phyloP scores from a whole-genome alignment of 2,888 invertebrate species.

The Girardia tigrina region DNA sequence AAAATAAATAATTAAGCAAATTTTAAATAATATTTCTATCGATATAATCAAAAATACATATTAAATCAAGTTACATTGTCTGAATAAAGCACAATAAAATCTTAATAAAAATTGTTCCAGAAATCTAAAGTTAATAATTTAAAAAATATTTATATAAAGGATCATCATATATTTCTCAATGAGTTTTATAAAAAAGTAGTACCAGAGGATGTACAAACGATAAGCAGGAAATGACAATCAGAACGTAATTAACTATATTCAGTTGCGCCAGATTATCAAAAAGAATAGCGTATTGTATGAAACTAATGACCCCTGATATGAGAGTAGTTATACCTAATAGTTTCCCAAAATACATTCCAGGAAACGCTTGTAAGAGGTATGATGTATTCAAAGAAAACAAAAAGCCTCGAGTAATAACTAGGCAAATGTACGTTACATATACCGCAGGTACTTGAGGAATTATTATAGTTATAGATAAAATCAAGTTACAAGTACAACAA shows the following conservation, averaged over 20 bases:
- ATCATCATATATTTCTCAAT: too few species aligned
- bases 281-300: constrained; percentile 23
- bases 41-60: too few species aligned
- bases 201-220: background rate
- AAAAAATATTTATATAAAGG: too few species aligned
- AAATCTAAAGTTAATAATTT: too few species aligned
- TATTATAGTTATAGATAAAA: background rate
- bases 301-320: background rate
- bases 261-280: background rate
- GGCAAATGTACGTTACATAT: background rate
- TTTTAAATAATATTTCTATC: too few species aligned
- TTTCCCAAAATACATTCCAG: constrained; percentile 10
- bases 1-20: too few species aligned
- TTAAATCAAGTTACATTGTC: too few species aligned
- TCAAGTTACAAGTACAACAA: background rate
- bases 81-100: too few species aligned
- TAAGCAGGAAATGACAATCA: background rate
- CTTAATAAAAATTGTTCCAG: too few species aligned
- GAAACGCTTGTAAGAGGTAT: background rate
- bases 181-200: too few species aligned
- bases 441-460: background rate
- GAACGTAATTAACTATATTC: background rate
- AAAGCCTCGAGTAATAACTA: background rate
- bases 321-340: background rate
- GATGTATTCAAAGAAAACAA: background rate